Percentiles rank a stretch among this genome's conserved stretches.
Evolutionary conservation across 1,140 invertebrate genomes (phyloP).

Genomic region (Apis dorsata): DNA sequence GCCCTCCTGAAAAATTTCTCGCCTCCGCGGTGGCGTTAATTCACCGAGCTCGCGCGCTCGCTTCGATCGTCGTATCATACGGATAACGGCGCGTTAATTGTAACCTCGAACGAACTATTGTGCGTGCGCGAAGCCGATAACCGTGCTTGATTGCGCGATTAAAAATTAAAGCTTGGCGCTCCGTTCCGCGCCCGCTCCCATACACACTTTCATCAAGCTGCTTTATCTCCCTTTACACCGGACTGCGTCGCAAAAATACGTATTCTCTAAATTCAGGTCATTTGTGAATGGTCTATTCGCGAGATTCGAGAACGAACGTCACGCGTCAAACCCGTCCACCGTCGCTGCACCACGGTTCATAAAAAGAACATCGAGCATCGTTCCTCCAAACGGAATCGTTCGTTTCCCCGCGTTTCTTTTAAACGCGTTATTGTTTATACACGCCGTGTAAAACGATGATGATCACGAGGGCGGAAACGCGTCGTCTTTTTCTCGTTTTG

Average conservation of each 20-base stretch:
- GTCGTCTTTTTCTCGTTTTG: background rate
- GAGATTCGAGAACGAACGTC: background rate
- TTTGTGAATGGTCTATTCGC: background rate
- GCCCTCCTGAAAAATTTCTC: too few relatives aligned
- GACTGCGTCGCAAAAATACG: background rate
- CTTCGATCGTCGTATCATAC: background rate
- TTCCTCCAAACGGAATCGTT: background rate
- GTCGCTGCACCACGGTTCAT: background rate
- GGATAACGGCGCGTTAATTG: background rate
- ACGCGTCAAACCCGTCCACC: background rate
- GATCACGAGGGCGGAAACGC: background rate
- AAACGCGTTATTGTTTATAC: constrained; percentile 5
- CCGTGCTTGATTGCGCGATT: background rate
- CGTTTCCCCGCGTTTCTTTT: background rate
- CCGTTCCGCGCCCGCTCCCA: too few relatives aligned
- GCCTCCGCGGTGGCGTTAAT: background rate
- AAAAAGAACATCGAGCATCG: background rate
- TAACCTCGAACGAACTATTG: background rate
- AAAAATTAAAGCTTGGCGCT: constrained; percentile 4
- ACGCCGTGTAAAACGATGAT: background rate
- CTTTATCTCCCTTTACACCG: background rate
- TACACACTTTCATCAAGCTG: background rate
- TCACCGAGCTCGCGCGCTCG: background rate
- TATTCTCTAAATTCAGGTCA: background rate
- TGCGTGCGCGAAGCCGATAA: background rate